Base-by-base conservation (phyloP, 2,888 invertebrate species). In the Amphipyra berbera region DNA sequence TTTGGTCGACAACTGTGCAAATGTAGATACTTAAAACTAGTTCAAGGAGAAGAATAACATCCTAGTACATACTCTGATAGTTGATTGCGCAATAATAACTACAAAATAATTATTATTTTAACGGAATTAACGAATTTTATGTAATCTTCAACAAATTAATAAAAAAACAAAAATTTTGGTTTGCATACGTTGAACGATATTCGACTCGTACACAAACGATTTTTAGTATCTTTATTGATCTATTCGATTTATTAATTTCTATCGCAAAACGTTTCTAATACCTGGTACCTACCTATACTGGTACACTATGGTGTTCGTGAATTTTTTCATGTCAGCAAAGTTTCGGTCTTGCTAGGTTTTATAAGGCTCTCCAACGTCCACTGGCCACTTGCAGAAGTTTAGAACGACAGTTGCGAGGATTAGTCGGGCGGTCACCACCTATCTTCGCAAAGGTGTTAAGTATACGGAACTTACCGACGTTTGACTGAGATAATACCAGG, bases 351-450 rank as follows among this genome's bases (percentile, higher is more conserved):
- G 13, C 48, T 58, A 41, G 61, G 42, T 57, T 59, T 62, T 47
- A 57, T 37, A 63, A 54, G 59, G 42, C 47, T 57, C 37, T 52
- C 15, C 8, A 13, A 10, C 37, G 40, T 47, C 30, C 41, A 15
- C 21, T 41, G 3, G 7, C 41, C 21, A 47, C 57, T 66, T 60
- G 61, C 13, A 21, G 12, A 78, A 76, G 52, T 75, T 77, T 50
- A 46, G 50, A 65, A 68, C 64, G 58, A 57, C 50, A 60, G 58
- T 68, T 72, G 9, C 33, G 41, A 40, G 67, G 66, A 69, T 70
- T 74, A 73, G 61, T 49, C 46, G 44, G 44, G 46, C 50, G 41
- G 38, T 52, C 59, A 59, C 55, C 44, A 12, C 30, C 13, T 61
- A 61, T 71, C 50, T 62, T 66, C 14, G 33, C 33, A 15, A 44